Percentiles rank a stretch among this genome's conserved stretches.
These are phyloP conservation scores for Cyrtorhinus lividipennis DNA, from an alignment of 1,140 invertebrate genomes.

Conservation along the genomic window DNA sequence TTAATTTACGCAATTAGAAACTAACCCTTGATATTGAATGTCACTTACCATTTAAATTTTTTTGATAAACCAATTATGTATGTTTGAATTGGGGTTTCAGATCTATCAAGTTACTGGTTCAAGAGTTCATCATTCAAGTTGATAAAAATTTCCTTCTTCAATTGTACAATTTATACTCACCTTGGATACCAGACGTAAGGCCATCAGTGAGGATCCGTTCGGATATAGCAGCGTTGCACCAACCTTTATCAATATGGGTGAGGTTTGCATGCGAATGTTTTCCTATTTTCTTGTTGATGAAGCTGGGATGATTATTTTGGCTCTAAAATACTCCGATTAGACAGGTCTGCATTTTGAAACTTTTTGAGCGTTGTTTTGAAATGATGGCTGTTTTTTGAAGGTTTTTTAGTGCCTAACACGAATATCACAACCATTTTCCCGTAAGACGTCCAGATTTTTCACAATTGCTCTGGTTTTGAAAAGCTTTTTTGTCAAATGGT, in stretches of 20 bases:
- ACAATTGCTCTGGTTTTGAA: too few relatives aligned
- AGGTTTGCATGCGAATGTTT: not conserved
- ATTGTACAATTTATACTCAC: slow-evolving; percentile 41
- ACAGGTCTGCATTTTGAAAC: not conserved
- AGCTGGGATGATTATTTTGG: not conserved
- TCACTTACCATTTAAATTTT: not conserved
- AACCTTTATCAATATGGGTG: slow-evolving; percentile 36
- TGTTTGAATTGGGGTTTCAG: too few relatives aligned
- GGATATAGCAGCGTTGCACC: slow-evolving; percentile 42
- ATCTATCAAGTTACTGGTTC: slow-evolving; percentile 51
- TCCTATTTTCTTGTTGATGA: too few relatives aligned
- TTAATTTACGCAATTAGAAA: too few relatives aligned
- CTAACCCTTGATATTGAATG: not conserved
- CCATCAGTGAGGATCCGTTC: slow-evolving; percentile 37
- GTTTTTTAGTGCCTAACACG: not conserved
- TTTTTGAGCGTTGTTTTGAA: too few relatives aligned
- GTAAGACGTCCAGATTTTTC: too few relatives aligned
- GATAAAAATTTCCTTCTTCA: slow-evolving; percentile 56
- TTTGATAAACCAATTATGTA: too few relatives aligned
- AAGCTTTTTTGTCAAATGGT: too few relatives aligned
- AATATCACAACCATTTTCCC: too few relatives aligned
- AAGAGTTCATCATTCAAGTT: slow-evolving; percentile 57
- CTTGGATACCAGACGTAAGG: slow-evolving; percentile 38
- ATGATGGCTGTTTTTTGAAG: not conserved
- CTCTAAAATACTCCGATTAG: not conserved